Conservation (phyloP, 2,888 invertebrate species). For the Pyrochroa serraticornis region DNA sequence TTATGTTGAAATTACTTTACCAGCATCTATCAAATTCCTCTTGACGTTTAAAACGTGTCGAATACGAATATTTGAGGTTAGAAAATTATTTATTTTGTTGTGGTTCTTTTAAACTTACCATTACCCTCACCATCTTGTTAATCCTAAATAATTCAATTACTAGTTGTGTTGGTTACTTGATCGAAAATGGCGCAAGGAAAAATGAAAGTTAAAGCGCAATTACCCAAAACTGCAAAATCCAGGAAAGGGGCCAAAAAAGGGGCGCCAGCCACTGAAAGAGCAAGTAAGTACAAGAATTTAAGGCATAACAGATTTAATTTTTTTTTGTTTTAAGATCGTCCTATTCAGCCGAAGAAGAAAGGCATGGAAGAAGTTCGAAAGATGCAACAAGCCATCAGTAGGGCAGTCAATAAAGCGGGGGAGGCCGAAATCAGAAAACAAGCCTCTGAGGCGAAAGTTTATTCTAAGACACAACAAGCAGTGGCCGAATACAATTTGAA, state of each 20-base stretch:
- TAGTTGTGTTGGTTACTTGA: no score
- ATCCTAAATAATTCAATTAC: no score
- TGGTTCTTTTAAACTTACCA: no score
- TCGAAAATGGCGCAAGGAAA: constrained; percentile 71
- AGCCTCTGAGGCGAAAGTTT: constrained; percentile 58
- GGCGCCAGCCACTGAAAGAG: constrained; percentile 64
- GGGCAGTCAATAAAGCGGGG: constrained; percentile 72
- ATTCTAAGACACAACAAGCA: constrained; percentile 63
- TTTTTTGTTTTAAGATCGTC: constrained; percentile 62
- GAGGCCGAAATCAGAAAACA: constrained; percentile 70
- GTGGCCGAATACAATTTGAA: constrained; percentile 53
- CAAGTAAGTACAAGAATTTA: constrained; percentile 58
- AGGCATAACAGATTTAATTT: background rate
- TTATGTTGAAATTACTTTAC: no score
- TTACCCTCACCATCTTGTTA: no score
- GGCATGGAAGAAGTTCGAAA: constrained; percentile 65
- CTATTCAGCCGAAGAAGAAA: constrained; percentile 69
- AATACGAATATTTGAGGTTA: no score
- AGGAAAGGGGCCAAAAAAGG: constrained; percentile 62
- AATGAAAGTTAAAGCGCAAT: constrained; percentile 69
- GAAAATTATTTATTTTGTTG: no score
- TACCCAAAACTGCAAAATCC: constrained; percentile 62
- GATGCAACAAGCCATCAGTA: constrained; percentile 70
- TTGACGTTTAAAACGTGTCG: no score
- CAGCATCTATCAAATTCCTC: no score